Conservation (phyloP, 2,888 invertebrate genomes). For the Limenitis camilla region DNA sequence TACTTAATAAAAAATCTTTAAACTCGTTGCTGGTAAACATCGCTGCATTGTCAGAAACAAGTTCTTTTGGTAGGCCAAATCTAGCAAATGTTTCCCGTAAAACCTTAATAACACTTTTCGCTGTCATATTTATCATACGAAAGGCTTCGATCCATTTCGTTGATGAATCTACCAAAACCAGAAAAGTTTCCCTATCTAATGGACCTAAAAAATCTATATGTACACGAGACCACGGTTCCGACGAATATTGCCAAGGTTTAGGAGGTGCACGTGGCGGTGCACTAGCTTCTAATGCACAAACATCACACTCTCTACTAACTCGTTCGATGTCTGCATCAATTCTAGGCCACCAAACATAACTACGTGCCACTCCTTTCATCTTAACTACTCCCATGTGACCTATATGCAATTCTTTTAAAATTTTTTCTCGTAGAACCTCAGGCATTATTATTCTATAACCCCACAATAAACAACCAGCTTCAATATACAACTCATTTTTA, state of each 20-base stretch:
- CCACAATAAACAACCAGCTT: background rate
- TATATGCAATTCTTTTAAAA: conserved; percentile 11
- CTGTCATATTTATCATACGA: too few relatives aligned
- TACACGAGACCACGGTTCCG: conserved; percentile 12
- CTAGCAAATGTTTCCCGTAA: too few relatives aligned
- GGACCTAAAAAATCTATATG: conserved; percentile 19
- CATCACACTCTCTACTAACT: background rate
- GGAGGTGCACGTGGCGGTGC: conserved; percentile 5
- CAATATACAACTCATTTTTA: background rate
- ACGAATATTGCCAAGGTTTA: conserved; percentile 1
- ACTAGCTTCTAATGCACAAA: background rate
- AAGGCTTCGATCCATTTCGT: too few relatives aligned
- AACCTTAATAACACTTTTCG: too few relatives aligned
- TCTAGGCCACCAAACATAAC: conserved; percentile 12
- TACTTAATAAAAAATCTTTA: too few relatives aligned
- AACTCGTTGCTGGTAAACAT: too few relatives aligned
- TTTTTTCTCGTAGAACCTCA: background rate
- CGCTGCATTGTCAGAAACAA: too few relatives aligned
- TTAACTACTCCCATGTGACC: conserved; percentile 14
- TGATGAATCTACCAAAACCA: too few relatives aligned
- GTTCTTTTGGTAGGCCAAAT: too few relatives aligned
- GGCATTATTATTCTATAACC: background rate
- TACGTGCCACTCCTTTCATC: conserved; percentile 13
- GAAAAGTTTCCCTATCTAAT: background rate
- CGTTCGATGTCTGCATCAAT: conserved; percentile 10